Base-by-base conservation (phyloP, 1,140 invertebrate genomes). In the Euborellia annulipes region DNA sequence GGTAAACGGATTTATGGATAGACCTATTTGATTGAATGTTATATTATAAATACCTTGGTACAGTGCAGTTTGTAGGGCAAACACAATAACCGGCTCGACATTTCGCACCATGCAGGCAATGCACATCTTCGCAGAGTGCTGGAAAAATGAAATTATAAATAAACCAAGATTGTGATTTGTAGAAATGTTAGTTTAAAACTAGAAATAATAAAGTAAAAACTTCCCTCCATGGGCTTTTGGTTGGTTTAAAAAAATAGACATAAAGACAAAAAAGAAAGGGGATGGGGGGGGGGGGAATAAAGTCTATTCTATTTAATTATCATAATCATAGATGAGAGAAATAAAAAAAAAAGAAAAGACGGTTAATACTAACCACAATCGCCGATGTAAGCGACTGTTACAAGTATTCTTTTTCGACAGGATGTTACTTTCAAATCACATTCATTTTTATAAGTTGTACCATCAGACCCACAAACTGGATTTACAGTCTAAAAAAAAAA, bases 11-110 rank as follows among this genome's bases (percentile, higher is more conserved):
- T n/a, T n/a, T n/a, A n/a, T n/a, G n/a, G n/a, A n/a, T n/a, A n/a
- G n/a, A n/a, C n/a, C n/a, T n/a, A n/a, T n/a, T n/a, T n/a, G n/a
- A n/a, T n/a, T n/a, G n/a, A n/a, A n/a, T n/a, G n/a, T n/a, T n/a
- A 41, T 30, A 34, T 27, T 41, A 14, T 36, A 3, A 63, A 65
- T 17, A 65, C 66, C 19, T 72, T 68, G 3, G 68, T 72, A 22
- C 63, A 3, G 65, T 63, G 61, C 88, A 92, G 49, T 77, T 72
- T 40, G 75, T 74, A 1, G 85, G 85, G 59, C 88, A 92, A 3
- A 89, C 70, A 64, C 87, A 92, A 37, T 76, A 71, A 0, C 86
- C 88, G 30, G 80, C 78, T 54, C 85, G 73, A 60, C 88, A 92
- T 22, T 72, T 72, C 16, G 80, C 82, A 4, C 83, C 84, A 60